Base-by-base conservation (phyloP, 2,888 invertebrate genomes). In the Heliconius charithonia region DNA sequence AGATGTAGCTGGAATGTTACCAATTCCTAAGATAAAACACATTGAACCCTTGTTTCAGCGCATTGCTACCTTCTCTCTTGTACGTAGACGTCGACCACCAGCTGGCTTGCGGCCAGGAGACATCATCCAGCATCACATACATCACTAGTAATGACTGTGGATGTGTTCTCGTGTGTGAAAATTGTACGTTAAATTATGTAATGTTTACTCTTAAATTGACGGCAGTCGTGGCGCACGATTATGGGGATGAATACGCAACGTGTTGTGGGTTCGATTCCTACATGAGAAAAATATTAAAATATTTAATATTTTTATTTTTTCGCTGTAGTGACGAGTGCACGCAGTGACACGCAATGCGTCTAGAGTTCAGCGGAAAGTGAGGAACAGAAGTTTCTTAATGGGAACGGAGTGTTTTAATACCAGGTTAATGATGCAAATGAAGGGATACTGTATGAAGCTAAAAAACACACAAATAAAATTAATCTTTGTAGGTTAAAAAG, bases 1-100 rank as follows among this genome's bases (percentile, higher is more conserved):
- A 74, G 41, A 74, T 74, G 59, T 72, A 22, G 63, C 73, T 80
- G 76, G 76, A 76, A 74, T 59, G 65, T 12, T 9, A 76, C 78
- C 76, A 80, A 80, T 65, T 80, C 74, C 41, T 73, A 32, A 65
- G 32, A 78, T 75, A 74, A 69, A 74, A 78, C 76, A 70, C 80
- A 73, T 76, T 80, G 76, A 80, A 76, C 80, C 66, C 51, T 79
- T 51, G 45, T 76, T 76, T 63, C 67, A 63, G 75, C 70, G 76
- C 75, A 70, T 76, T 71, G 76, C 74, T 74, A 80, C 79, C 76
- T 79, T 37, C 37, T 77, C 76, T 69, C 27, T 74, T 59, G 70
- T 67, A 25, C 67, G 65, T 71, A 29, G 63, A 74, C 51, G 51
- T 19, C 1, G 51, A 51, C 74, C 74, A 77, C 66, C 29, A 51